phyloP scores from a whole-genome alignment of 2,888 invertebrate genomes.

The Linnaemya vulpina region DNA sequence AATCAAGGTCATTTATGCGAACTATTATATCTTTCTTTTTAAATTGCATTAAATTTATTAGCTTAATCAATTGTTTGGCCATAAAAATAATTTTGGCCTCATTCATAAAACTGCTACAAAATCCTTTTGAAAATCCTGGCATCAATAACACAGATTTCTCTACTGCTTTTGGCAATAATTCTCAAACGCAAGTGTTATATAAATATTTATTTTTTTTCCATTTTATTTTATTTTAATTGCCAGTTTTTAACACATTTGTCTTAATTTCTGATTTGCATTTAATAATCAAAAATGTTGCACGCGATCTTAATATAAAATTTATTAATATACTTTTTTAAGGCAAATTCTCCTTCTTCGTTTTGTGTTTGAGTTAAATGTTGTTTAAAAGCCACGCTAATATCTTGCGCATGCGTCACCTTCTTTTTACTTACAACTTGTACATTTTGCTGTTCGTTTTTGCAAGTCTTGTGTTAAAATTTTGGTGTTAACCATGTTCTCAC shows the following conservation, averaged over 20 bases:
- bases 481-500: slow-evolving; percentile 68
- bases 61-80: no score
- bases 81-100: neutral
- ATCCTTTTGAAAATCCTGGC: neutral
- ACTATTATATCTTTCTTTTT: no score
- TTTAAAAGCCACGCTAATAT: slow-evolving; percentile 66
- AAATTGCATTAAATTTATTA: no score
- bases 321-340: slow-evolving; percentile 55
- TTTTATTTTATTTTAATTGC: slow-evolving; percentile 70
- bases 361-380: slow-evolving; percentile 61
- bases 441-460: slow-evolving; percentile 20
- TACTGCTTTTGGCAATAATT: neutral
- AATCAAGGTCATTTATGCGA: slow-evolving; percentile 53
- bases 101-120: neutral
- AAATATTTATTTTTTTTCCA: slow-evolving; percentile 13
- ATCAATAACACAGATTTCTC: neutral
- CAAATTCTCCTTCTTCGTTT: slow-evolving; percentile 45
- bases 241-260: slow-evolving; percentile 72
- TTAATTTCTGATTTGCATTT: slow-evolving; percentile 72
- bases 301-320: slow-evolving; percentile 72
- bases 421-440: slow-evolving; percentile 10
- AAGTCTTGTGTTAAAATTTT: slow-evolving; percentile 42
- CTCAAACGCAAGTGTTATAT: neutral
- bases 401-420: slow-evolving; percentile 68
- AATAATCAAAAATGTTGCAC: slow-evolving; percentile 70